Conservation (phyloP, 2,113 vertebrate genomes). For the Leptobrachium ailaonicum region DNA sequence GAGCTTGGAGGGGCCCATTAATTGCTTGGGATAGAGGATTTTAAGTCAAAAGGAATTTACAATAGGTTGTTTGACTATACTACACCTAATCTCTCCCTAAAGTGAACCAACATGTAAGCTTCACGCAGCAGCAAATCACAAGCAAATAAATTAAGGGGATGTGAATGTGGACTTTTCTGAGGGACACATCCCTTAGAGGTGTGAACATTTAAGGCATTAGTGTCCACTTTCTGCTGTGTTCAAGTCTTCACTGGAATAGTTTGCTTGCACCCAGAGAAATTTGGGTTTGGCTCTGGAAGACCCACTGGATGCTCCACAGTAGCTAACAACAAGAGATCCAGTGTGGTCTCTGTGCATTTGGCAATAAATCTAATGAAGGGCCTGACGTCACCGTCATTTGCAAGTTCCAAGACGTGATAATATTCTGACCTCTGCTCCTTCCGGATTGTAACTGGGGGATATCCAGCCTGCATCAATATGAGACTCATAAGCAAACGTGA, state of each 20-base stretch:
- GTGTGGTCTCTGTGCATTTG: slow-evolving; percentile 88
- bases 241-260: slow-evolving; percentile 81
- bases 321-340: slow-evolving; percentile 91
- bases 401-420: slow-evolving; percentile 82
- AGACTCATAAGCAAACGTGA: slow-evolving; percentile 94
- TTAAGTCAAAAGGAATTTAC: too few species aligned
- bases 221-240: neutral
- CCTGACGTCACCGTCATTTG: slow-evolving; percentile 91
- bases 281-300: slow-evolving; percentile 76
- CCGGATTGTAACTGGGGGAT: slow-evolving; percentile 90
- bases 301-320: slow-evolving; percentile 87
- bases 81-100: neutral
- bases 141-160: slow-evolving; percentile 40
- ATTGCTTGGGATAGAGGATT: too few species aligned
- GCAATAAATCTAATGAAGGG: slow-evolving; percentile 97
- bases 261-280: slow-evolving; percentile 71
- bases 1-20: neutral
- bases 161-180: neutral
- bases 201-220: slow-evolving; percentile 2
- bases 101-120: neutral
- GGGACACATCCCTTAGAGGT: slow-evolving; percentile 4
- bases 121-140: slow-evolving; percentile 6
- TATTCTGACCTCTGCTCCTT: slow-evolving; percentile 94
- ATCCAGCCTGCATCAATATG: slow-evolving; percentile 91
- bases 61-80: neutral